Conservation (phyloP, 2,888 invertebrate genomes). For the Pollenia angustigena region DNA sequence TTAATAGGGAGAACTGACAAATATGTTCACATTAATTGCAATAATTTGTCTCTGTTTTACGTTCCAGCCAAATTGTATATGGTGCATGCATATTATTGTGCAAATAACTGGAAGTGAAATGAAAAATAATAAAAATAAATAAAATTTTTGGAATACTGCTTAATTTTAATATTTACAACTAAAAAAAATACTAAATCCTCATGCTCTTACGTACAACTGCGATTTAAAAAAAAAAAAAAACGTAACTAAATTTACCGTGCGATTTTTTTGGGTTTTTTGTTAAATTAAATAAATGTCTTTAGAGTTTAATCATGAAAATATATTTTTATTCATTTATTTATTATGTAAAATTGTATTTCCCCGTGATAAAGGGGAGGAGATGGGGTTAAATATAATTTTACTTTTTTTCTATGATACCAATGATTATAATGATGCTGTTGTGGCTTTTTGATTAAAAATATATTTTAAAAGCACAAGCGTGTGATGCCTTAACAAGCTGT, state of each 20-base stretch:
- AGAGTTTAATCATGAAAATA: conserved; percentile 46
- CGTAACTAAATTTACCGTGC: conserved; percentile 13
- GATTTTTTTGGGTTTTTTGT: neutral
- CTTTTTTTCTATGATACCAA: neutral
- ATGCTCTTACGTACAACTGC: neutral
- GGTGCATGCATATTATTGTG: conserved; percentile 47
- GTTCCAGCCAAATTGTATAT: neutral
- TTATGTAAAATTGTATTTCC: conserved; percentile 63
- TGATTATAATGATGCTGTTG: neutral
- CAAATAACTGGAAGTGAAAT: conserved; percentile 55
- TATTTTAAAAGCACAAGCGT: conserved; percentile 27
- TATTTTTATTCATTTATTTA: conserved; percentile 44
- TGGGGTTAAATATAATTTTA: conserved; percentile 36
- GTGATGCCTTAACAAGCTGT: conserved; percentile 1
- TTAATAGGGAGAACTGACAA: conserved; percentile 50
- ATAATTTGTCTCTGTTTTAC: conserved; percentile 53
- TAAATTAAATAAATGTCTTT: conserved; percentile 10
- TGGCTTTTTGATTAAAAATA: conserved; percentile 26
- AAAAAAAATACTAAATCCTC: conserved; percentile 9
- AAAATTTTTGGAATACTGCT: conserved; percentile 47
- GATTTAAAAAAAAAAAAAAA: neutral
- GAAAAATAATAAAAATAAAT: conserved; percentile 39
- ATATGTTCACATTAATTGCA: conserved; percentile 52
- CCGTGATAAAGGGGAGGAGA: conserved; percentile 40
- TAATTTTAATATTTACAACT: conserved; percentile 34